Conservation (phyloP, 2,797 vertebrate species). For the Platalea minor region DNA sequence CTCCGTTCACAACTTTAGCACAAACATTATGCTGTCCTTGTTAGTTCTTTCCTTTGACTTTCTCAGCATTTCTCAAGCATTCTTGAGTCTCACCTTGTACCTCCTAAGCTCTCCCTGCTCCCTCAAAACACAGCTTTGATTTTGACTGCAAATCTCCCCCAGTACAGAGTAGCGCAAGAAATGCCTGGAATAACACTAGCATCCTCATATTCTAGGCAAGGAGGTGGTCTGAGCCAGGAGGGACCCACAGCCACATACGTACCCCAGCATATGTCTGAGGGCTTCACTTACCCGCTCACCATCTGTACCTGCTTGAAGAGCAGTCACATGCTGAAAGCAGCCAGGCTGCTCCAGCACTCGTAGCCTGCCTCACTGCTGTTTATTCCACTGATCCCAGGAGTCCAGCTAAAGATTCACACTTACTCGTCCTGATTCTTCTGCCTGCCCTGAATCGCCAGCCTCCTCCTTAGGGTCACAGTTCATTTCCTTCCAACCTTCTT, state of each 20-base stretch:
- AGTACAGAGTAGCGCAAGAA: background rate
- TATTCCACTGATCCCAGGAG: background rate
- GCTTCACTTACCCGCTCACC: slow-evolving; percentile 12
- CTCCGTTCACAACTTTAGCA: background rate
- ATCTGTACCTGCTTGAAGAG: slow-evolving; percentile 38
- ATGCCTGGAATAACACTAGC: slow-evolving; percentile 32
- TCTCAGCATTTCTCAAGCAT: background rate
- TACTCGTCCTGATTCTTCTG: background rate
- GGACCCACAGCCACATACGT: background rate
- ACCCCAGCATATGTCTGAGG: slow-evolving; percentile 37
- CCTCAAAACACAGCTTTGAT: background rate
- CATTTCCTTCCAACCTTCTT: background rate
- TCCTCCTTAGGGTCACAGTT: background rate
- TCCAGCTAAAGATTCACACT: background rate
- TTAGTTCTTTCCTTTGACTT: slow-evolving; percentile 14
- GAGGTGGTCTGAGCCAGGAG: slow-evolving; percentile 29
- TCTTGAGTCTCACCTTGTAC: background rate
- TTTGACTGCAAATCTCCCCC: background rate
- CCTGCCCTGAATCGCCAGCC: background rate
- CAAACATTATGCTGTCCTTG: background rate
- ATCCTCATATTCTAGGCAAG: slow-evolving; percentile 3
- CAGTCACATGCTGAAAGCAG: background rate
- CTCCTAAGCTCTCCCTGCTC: background rate
- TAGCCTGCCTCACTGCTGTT: background rate
- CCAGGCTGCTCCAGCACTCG: background rate